phyloP scores from a whole-genome alignment of 2,797 vertebrate genomes.

The Nannoperca obscura region DNA sequence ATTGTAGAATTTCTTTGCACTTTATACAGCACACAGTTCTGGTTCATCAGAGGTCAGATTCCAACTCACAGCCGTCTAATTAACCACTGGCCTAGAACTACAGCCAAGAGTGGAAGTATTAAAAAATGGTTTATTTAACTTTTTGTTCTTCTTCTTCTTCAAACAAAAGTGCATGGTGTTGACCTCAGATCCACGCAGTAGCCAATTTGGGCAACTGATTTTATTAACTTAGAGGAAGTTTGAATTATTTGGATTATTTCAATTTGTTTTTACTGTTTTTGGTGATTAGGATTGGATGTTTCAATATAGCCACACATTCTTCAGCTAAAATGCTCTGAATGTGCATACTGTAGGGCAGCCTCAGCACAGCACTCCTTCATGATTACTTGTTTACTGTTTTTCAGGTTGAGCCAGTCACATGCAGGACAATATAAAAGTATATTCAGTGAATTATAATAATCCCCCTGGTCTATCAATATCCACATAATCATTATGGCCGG shows the following conservation, averaged over 20 bases:
- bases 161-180: conserved; percentile 31
- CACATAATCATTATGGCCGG: conserved; percentile 81
- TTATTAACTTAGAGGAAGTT: conserved; percentile 22
- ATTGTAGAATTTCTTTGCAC: conserved; percentile 11
- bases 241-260: conserved; percentile 14
- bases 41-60: conserved; percentile 47
- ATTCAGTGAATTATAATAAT: conserved; percentile 82
- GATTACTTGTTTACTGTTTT: conserved; percentile 72
- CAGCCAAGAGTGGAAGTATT: conserved; percentile 26
- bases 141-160: neutral
- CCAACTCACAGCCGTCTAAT: conserved; percentile 39
- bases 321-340: conserved; percentile 25
- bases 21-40: conserved; percentile 14
- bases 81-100: conserved; percentile 29
- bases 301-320: conserved; percentile 14
- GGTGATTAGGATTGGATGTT: conserved; percentile 3
- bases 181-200: conserved; percentile 38
- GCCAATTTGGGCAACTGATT: conserved; percentile 22
- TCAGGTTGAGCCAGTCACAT: conserved; percentile 66
- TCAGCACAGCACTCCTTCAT: conserved; percentile 14
- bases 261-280: conserved; percentile 23
- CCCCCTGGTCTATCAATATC: conserved; percentile 83
- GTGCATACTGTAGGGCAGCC: neutral
- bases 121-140: conserved; percentile 20
- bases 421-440: conserved; percentile 75